These are phyloP conservation scores for Simalia tracyae DNA, from an alignment of 2,797 vertebrate species.

Conservation along the genomic window DNA sequence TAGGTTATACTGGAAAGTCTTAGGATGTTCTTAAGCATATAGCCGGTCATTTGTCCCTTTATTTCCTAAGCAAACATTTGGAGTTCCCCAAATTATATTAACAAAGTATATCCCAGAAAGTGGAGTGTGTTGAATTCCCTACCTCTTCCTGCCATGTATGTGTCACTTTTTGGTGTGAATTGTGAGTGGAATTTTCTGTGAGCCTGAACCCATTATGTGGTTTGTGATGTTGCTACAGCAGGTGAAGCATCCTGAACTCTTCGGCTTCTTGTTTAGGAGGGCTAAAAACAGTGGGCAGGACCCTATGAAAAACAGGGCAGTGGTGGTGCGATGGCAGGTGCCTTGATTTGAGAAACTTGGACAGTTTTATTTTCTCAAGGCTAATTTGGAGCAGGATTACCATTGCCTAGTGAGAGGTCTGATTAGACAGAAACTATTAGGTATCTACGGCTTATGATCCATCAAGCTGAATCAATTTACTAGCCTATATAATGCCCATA, in stretches of 20 bases:
- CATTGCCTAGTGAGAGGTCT: background rate
- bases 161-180: background rate
- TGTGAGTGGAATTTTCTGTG: background rate
- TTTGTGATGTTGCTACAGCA: background rate
- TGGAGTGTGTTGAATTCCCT: background rate
- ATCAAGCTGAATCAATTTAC: background rate
- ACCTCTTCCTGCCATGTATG: background rate
- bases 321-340: background rate
- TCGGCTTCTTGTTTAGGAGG: background rate
- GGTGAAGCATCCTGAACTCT: background rate
- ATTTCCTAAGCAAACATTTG: background rate
- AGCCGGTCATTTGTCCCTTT: background rate
- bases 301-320: background rate
- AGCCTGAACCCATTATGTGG: background rate
- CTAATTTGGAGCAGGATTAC: background rate
- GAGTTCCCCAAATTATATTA: background rate
- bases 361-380: background rate
- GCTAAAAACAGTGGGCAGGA: background rate
- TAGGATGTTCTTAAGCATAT: background rate
- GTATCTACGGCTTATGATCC: background rate
- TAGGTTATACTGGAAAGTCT: background rate
- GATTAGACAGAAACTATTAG: background rate
- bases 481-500: background rate
- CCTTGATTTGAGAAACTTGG: background rate
- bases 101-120: background rate